Percentiles rank a stretch among this genome's conserved stretches.
Evolutionary conservation across 2,888 invertebrate species (phyloP).

Genomic region (Germaria angustata): DNA sequence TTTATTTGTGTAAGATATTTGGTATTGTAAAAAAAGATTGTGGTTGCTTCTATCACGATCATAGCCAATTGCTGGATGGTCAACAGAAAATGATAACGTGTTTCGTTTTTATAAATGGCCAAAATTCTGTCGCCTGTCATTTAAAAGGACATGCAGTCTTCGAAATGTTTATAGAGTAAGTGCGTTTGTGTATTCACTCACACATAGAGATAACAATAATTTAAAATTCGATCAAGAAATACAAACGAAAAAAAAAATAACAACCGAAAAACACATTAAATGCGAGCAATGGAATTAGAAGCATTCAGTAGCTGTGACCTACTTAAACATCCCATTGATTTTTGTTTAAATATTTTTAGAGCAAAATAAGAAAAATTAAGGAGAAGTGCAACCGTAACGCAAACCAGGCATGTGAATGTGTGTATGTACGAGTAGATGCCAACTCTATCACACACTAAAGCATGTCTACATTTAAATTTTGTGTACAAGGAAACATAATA

Average conservation of each 20-base stretch:
- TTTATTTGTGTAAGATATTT: no score
- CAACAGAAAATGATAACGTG: no score
- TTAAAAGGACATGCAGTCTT: neutral
- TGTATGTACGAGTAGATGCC: no score
- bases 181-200: neutral
- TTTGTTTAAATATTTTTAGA: slow-evolving; percentile 26
- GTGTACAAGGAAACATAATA: slow-evolving; percentile 22
- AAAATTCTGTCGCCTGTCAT: neutral
- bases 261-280: neutral
- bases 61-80: no score
- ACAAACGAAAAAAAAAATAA: neutral
- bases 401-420: slow-evolving; percentile 13
- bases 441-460: neutral
- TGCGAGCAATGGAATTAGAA: neutral
- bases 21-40: no score
- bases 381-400: neutral
- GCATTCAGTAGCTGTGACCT: slow-evolving; percentile 53
- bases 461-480: neutral
- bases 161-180: neutral
- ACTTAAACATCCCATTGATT: slow-evolving; percentile 64
- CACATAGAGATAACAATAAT: slow-evolving; percentile 17
- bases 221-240: slow-evolving; percentile 24
- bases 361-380: neutral
- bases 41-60: no score
- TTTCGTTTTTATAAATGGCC: neutral